phyloP scores from a whole-genome alignment of 2,797 vertebrate genomes.

The Austrolebias charrua region DNA sequence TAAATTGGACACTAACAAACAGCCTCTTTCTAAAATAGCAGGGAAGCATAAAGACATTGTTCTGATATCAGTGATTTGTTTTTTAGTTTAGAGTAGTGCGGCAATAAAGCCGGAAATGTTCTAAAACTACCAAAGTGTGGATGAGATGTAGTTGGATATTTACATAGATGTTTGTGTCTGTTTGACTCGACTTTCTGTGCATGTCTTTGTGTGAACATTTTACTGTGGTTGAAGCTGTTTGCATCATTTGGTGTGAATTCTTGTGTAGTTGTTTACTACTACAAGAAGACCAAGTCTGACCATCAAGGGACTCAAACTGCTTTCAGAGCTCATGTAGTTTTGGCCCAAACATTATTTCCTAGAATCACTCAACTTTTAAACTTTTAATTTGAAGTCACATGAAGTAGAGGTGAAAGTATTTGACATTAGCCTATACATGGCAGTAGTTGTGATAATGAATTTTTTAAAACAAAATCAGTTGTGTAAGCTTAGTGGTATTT shows the following conservation, averaged over 20 bases:
- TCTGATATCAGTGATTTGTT: background rate
- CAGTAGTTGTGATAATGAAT: too few relatives aligned
- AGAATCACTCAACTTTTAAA: too few relatives aligned
- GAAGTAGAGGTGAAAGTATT: too few relatives aligned
- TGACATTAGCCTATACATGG: too few relatives aligned
- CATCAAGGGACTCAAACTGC: slow-evolving; percentile 38
- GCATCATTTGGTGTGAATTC: slow-evolving; percentile 52
- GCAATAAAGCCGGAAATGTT: background rate
- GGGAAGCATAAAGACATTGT: too few relatives aligned
- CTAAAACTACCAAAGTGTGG: background rate
- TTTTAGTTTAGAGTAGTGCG: background rate
- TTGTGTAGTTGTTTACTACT: slow-evolving; percentile 39
- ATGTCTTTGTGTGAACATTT: slow-evolving; percentile 15
- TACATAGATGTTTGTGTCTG: background rate
- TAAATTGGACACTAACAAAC: too few relatives aligned
- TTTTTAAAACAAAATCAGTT: too few relatives aligned
- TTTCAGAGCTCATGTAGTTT: slow-evolving; percentile 43
- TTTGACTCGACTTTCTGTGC: background rate
- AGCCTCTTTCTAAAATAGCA: too few relatives aligned
- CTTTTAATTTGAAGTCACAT: too few relatives aligned
- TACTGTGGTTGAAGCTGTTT: slow-evolving; percentile 39
- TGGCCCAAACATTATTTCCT: too few relatives aligned
- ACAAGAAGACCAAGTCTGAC: slow-evolving; percentile 67
- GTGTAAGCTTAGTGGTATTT: too few relatives aligned
- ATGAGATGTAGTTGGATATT: background rate